Conservation (phyloP, 2,888 invertebrate species). For the Amblyjoppa proteus region DNA sequence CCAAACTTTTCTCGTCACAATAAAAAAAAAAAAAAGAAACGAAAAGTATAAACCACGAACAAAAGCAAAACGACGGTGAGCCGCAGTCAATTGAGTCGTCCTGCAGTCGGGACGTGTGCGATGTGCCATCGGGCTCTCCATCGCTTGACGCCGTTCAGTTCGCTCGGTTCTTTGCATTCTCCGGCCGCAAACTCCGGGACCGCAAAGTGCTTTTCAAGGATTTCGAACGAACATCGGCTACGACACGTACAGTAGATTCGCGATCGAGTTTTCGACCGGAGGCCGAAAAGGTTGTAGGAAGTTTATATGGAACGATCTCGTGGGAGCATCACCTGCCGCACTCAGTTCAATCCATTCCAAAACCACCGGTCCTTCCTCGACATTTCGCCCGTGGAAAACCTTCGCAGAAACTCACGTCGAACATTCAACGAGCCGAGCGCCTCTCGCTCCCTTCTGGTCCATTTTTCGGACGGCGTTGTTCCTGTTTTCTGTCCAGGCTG, state of each 20-base stretch:
- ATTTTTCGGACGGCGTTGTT: constrained; percentile 21
- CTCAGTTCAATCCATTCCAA: constrained; percentile 4
- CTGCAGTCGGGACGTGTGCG: constrained; percentile 11
- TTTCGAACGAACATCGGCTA: constrained; percentile 16
- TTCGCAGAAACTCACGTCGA: background rate
- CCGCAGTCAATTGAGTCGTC: constrained; percentile 50
- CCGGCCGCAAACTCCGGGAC: constrained; percentile 43
- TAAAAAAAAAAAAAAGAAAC: background rate
- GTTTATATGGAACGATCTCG: background rate
- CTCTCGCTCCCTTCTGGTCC: too few relatives aligned
- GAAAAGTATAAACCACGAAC: background rate
- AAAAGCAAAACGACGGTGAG: constrained; percentile 13
- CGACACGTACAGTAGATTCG: constrained; percentile 18
- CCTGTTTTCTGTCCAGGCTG: constrained; percentile 29
- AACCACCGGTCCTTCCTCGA: constrained; percentile 6
- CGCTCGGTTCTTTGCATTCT: constrained; percentile 7
- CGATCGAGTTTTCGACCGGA: constrained; percentile 24
- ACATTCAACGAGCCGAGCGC: constrained; percentile 21
- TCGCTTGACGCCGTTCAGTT: constrained; percentile 29
- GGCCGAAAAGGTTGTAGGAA: background rate
- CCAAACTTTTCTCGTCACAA: constrained; percentile 10
- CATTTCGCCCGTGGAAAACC: background rate
- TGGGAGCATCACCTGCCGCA: background rate
- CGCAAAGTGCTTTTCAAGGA: constrained; percentile 54
- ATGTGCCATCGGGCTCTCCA: constrained; percentile 42